Base-by-base conservation (phyloP, 2,113 vertebrate genomes). In the Actinemys pallida region DNA sequence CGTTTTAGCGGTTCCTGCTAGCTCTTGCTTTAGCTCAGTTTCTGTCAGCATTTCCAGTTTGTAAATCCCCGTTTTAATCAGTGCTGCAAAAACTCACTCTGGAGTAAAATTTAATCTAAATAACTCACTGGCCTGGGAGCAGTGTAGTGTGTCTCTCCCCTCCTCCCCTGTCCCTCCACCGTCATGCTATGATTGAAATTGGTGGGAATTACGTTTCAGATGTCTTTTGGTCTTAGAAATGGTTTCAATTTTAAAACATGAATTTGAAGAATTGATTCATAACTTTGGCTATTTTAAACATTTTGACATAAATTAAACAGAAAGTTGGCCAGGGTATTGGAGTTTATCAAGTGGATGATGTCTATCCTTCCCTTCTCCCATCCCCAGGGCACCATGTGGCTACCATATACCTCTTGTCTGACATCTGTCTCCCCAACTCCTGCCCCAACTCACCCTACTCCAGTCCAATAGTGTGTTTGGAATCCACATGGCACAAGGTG, bases 41-140 rank as follows among this genome's bases (percentile, higher is more conserved):
- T 54, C 25, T 90, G 85, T 39, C 90, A 92, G 69, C 25, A 81
- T 93, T 96, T 96, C n/a, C n/a, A 86, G 96, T 92, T 94, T 91
- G 81, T 87, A 96, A 95, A 81, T 22, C 6, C 91, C 25, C 42
- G 3, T 93, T 92, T 86, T 96, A 94, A 86, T 83, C 62, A 49
- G 19, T 86, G 27, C 35, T 93, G 31, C 90, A 93, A 97, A 96
- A 96, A 90, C 56, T 56, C 14, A 31, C 56, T 95, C 69, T 84
- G n/a, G 84, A 22, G 82, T 86, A 57, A 83, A 94, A 93, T 86
- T 94, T 20, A 86, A 8, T 83, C 47, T 75, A 45, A 45, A 45
- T 53, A 83, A 65, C 75, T 93, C 80, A 65, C 84, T 76, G 87
- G 89, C 81, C 78, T 86, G 94, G 78, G 93, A 96, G 90, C 11